Conservation (phyloP, 2,113 vertebrate species). For the Trochalopteron elliotii region DNA sequence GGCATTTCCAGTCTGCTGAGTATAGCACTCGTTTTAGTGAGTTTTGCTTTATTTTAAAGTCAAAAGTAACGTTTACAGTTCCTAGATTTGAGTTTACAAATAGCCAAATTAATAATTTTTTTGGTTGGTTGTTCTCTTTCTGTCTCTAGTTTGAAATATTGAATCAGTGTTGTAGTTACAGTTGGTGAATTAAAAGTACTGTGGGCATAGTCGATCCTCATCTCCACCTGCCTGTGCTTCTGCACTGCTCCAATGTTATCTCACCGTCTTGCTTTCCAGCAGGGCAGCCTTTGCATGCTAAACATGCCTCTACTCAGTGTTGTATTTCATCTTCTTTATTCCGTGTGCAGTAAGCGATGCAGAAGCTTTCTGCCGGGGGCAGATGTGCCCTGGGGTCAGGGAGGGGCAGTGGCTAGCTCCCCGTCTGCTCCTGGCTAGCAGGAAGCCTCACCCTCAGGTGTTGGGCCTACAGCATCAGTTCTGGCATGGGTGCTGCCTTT, state of each 20-base stretch:
- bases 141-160: not conserved
- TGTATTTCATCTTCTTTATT: not conserved
- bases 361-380: fast-evolving
- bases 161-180: not conserved
- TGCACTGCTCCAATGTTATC: not conserved
- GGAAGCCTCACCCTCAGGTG: not conserved
- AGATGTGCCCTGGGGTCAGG: not conserved
- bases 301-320: not conserved
- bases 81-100: not conserved
- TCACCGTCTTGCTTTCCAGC: not conserved
- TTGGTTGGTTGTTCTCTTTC: not conserved
- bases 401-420: not conserved
- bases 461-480: not conserved
- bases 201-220: fast-evolving
- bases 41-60: not conserved
- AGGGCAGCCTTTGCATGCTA: not conserved
- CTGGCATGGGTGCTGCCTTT: not conserved
- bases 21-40: not conserved
- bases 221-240: not conserved
- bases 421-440: not conserved
- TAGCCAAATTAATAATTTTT: not conserved
- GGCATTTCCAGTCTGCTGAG: not conserved
- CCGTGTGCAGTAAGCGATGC: fast-evolving
- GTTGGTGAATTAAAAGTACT: not conserved
- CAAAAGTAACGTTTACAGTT: not conserved